These are phyloP conservation scores for Chloroceryle aenea DNA, from an alignment of 2,113 vertebrate species.

Conservation along the genomic window DNA sequence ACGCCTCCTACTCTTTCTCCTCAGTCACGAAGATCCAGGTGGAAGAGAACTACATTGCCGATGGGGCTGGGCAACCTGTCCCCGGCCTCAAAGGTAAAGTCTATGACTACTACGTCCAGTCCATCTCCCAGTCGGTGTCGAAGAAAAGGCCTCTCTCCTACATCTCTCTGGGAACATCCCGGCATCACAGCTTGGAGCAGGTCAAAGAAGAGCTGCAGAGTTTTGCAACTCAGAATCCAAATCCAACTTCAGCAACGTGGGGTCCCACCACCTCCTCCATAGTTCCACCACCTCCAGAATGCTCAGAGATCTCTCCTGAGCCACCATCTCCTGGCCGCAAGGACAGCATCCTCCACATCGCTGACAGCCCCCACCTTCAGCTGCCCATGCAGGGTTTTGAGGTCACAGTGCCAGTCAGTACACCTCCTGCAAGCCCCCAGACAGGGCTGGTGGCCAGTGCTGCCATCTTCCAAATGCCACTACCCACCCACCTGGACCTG, in stretches of 20 bases:
- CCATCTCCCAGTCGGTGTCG: constrained; percentile 75
- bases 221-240: rapidly evolving
- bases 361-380: constrained; percentile 75
- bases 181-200: rapidly evolving
- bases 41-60: constrained; percentile 79
- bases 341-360: constrained; percentile 79
- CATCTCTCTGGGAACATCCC: not conserved
- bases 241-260: rapidly evolving
- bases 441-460: constrained; percentile 49
- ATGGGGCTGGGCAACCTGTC: rapidly evolving
- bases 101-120: constrained; percentile 86
- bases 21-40: constrained; percentile 84
- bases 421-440: not conserved
- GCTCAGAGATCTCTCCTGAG: not conserved
- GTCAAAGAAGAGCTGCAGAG: not conserved
- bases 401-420: not conserved
- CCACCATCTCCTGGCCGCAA: constrained; percentile 9
- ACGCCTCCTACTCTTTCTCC: constrained; percentile 81
- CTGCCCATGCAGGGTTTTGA: constrained; percentile 42
- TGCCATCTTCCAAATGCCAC: constrained; percentile 62
- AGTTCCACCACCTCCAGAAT: not conserved
- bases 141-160: not conserved
- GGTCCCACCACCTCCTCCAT: not conserved
- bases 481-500: constrained; percentile 79
- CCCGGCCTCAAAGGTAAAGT: constrained; percentile 80